These are phyloP conservation scores for Syrphus vitripennis DNA, from an alignment of 2,888 invertebrate genomes.

Conservation along the genomic window DNA sequence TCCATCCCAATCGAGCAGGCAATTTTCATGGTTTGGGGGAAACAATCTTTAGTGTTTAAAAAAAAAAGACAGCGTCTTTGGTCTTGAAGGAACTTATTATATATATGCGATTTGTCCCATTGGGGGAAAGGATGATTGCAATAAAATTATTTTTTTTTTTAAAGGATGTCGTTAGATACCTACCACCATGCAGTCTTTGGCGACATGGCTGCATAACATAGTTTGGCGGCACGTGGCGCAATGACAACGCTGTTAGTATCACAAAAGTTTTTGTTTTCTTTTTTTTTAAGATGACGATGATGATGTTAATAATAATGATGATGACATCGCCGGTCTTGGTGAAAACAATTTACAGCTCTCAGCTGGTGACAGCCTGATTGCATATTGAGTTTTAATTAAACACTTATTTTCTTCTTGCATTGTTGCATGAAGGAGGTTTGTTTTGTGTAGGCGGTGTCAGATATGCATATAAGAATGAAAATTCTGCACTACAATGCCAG, in stretches of 20 bases:
- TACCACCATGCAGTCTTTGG: background rate
- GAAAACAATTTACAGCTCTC: conserved; percentile 39
- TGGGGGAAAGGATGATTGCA: background rate
- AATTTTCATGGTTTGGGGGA: background rate
- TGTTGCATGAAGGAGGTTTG: background rate
- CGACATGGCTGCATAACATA: background rate
- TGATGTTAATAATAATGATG: background rate
- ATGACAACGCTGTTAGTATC: background rate
- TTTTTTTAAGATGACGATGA: background rate
- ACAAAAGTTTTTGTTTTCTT: background rate
- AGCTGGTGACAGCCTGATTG: conserved; percentile 52
- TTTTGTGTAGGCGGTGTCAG: background rate
- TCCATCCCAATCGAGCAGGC: conserved; percentile 1
- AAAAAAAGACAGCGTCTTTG: no score
- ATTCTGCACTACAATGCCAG: background rate
- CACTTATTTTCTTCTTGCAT: conserved; percentile 48
- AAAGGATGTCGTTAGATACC: background rate
- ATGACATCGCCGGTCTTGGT: background rate
- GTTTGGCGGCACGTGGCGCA: background rate
- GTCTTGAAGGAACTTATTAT: background rate
- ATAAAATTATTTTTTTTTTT: background rate
- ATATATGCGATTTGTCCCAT: background rate
- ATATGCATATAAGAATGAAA: background rate
- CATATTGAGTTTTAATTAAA: conserved; percentile 62
- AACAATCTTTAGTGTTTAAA: conserved; percentile 20